Conservation (phyloP, 2,113 vertebrate genomes). For the Cathartes aura region DNA sequence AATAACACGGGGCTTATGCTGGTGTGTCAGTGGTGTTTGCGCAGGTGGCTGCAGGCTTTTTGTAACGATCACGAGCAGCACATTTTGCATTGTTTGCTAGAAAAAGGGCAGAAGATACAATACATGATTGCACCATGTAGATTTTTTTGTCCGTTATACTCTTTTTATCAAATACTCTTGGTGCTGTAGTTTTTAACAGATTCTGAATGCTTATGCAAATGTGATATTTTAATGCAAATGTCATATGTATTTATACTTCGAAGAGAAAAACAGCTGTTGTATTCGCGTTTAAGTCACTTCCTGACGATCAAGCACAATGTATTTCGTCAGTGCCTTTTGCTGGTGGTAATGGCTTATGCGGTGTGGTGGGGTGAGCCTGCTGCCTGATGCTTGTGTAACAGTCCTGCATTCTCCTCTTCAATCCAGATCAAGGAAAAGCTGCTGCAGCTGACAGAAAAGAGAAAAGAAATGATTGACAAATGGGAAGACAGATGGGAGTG, state of each 20-base stretch:
- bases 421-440: slow-evolving; percentile 94
- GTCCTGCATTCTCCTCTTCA: not conserved
- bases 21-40: not conserved
- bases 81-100: not conserved
- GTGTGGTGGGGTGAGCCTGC: not conserved
- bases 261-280: not conserved
- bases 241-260: not conserved
- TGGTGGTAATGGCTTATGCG: not conserved
- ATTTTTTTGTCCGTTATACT: not conserved
- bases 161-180: not conserved
- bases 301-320: not conserved
- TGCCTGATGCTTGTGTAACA: slow-evolving; percentile 8
- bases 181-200: not conserved
- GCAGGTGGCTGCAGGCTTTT: not conserved
- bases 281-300: not conserved
- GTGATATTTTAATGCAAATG: slow-evolving; percentile 1
- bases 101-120: not conserved
- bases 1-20: not conserved
- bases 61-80: not conserved
- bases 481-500: slow-evolving; percentile 99
- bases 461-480: slow-evolving; percentile 99
- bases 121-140: not conserved
- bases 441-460: slow-evolving; percentile 94
- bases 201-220: not conserved
- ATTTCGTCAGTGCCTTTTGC: not conserved